Evolutionary conservation across 2,113 vertebrate species (phyloP).

Genomic region (Lepus americanus): DNA sequence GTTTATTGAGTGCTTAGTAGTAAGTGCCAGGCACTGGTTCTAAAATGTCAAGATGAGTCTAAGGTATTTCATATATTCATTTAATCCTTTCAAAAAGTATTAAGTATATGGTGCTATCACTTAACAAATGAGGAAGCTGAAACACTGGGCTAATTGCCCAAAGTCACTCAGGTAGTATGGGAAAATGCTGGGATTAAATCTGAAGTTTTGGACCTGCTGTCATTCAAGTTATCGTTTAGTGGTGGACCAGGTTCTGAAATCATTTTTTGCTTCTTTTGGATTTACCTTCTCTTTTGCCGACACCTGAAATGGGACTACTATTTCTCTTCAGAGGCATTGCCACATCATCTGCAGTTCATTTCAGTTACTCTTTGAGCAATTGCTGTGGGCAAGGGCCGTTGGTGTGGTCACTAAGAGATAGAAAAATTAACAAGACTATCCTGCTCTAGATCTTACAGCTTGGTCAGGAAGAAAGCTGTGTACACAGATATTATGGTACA

Average conservation of each 20-base stretch:
- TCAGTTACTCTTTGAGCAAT: background rate
- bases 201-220: background rate
- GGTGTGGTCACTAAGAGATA: background rate
- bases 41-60: constrained; percentile 21
- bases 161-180: background rate
- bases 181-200: background rate
- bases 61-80: background rate
- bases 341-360: background rate
- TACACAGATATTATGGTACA: background rate
- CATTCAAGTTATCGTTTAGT: background rate
- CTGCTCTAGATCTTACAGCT: background rate
- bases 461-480: background rate
- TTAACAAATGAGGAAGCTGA: constrained; percentile 55
- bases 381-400: background rate
- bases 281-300: background rate
- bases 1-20: background rate
- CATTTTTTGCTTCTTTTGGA: constrained; percentile 38
- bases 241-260: background rate
- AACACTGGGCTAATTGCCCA: background rate
- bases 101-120: background rate
- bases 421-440: background rate
- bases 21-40: background rate
- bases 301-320: background rate
- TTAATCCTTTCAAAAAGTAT: background rate
- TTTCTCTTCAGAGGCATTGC: constrained; percentile 12